Evolutionary conservation across 1,140 invertebrate species (phyloP), one percentile per base, ranked within the genome.

Genomic region (Drosophila fuyamai): DNA sequence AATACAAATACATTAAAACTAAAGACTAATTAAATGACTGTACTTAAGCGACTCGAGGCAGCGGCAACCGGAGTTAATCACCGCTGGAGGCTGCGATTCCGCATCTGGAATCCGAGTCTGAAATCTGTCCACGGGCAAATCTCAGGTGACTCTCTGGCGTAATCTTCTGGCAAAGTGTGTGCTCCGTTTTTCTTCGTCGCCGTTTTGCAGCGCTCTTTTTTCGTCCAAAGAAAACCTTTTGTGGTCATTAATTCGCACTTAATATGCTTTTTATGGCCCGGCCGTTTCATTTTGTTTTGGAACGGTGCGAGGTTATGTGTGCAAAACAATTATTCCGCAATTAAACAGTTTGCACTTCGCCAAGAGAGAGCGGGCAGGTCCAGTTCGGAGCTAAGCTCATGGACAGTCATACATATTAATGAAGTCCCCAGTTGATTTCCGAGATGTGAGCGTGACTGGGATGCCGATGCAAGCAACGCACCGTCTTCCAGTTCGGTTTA

Each of bases 281-380:
- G 57, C 48, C 41, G 73, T 76, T 67, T 66, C 62, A 66, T 76
- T 76, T 65, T 66, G 55, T 83, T 88, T 89, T 84, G 85, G 77
- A 90, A 90, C 73, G 81, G 85, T 81, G 84, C 85, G 84, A 90
- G 80, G 81, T 81, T 90, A 90, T 90, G 81, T 89, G 84, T 79
- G 84, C 83, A 91, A 91, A 90, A 90, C 88, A 90, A 90, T 90
- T 90, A 90, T 90, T 91, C 88, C 79, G 88, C 88, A 90, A 90
- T 90, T 90, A 90, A 90, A 90, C 84, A 89, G 85, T 89, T 89
- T 89, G 85, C 84, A 89, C 84, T 89, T 89, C 60, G 61, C 74
- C 23, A 43, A 40, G 48, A 47, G 36, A 16, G 29, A 54, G 53
- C 3, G 10, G 23, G 35, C 41, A 48, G 59, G 73, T 67, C 53